phyloP scores from a whole-genome alignment of 2,888 invertebrate genomes.

The Lagria hirta region DNA sequence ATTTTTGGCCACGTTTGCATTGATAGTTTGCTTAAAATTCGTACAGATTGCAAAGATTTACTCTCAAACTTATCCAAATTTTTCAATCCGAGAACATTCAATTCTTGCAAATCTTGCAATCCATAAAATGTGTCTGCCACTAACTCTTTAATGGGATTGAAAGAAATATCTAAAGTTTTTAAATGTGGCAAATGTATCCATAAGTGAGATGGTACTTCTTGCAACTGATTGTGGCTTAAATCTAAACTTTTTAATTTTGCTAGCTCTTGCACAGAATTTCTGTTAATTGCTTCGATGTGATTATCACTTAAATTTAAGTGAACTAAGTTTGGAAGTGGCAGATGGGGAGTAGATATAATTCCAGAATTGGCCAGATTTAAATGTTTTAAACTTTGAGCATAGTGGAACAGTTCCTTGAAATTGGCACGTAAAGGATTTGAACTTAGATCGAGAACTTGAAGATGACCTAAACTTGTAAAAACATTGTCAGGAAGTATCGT shows the following conservation, averaged over 20 bases:
- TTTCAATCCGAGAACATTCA: constrained; percentile 74
- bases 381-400: constrained; percentile 77
- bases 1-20: constrained; percentile 76
- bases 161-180: constrained; percentile 75
- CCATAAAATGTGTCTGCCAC: constrained; percentile 71
- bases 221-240: constrained; percentile 75
- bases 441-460: constrained; percentile 78
- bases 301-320: constrained; percentile 80
- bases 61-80: constrained; percentile 74
- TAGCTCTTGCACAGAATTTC: constrained; percentile 71
- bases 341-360: constrained; percentile 72
- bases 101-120: constrained; percentile 68
- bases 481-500: constrained; percentile 87
- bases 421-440: constrained; percentile 80
- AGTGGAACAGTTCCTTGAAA: constrained; percentile 84
- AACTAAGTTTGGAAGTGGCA: constrained; percentile 76
- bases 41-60: constrained; percentile 71
- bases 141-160: constrained; percentile 78
- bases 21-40: constrained; percentile 68
- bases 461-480: constrained; percentile 76
- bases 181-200: constrained; percentile 73
- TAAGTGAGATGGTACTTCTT: constrained; percentile 71
- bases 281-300: constrained; percentile 68
- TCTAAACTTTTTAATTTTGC: constrained; percentile 72
- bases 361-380: constrained; percentile 77